These are phyloP conservation scores for Manduca sexta DNA, from an alignment of 1,140 invertebrate species.

Conservation along the genomic window DNA sequence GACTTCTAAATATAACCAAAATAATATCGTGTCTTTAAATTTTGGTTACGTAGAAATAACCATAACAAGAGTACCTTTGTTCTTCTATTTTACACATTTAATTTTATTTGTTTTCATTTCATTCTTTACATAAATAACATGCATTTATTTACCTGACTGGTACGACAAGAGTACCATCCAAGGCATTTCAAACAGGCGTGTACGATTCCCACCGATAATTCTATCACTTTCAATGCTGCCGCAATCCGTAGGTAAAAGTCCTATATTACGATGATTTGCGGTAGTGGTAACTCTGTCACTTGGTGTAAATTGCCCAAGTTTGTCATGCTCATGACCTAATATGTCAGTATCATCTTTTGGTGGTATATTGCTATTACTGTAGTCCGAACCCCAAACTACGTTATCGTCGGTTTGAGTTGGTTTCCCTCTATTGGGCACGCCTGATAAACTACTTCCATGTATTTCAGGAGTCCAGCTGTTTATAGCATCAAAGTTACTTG, in stretches of 20 bases:
- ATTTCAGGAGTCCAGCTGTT: background rate
- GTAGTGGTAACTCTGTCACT: constrained; percentile 61
- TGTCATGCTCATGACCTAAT: too few species aligned
- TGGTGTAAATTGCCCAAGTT: background rate
- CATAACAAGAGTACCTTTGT: too few species aligned
- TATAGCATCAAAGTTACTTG: background rate
- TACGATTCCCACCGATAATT: constrained; percentile 75
- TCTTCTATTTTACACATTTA: too few species aligned
- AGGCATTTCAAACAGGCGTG: constrained; percentile 75
- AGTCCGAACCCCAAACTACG: constrained; percentile 4
- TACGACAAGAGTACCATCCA: constrained; percentile 80
- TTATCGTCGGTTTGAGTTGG: constrained; percentile 1
- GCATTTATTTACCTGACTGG: constrained; percentile 45
- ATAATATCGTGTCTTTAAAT: too few species aligned
- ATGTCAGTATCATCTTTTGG: background rate
- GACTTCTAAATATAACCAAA: too few species aligned
- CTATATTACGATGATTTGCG: constrained; percentile 71
- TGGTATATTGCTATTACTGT: constrained; percentile 2
- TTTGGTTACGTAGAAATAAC: too few species aligned
- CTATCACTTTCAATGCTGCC: constrained; percentile 51
- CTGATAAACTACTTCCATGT: background rate
- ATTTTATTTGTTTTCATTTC: too few species aligned
- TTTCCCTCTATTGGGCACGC: background rate
- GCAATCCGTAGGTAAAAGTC: constrained; percentile 58
- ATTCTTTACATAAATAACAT: background rate